Percentiles rank a stretch among this genome's conserved stretches.
Conservation (phyloP, 2,113 vertebrate genomes). For the Indri indri region DNA sequence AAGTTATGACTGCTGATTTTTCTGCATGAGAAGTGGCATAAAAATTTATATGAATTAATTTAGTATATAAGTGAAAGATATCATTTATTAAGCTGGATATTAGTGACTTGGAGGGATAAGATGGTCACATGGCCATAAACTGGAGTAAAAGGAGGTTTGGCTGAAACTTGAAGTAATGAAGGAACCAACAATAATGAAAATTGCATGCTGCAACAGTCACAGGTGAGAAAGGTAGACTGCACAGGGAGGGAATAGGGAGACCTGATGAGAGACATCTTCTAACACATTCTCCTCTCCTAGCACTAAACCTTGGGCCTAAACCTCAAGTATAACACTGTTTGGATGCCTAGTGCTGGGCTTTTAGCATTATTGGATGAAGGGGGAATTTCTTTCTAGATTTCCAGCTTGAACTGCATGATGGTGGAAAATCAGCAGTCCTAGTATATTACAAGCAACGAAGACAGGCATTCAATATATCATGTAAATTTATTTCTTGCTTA, state of each 20-base stretch:
- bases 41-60: neutral
- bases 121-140: neutral
- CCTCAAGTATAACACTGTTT: neutral
- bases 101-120: conserved; percentile 8
- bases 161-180: neutral
- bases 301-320: neutral
- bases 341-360: neutral
- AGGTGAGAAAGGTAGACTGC: neutral
- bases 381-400: neutral
- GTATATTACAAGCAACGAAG: neutral
- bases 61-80: neutral
- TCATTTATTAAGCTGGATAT: neutral
- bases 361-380: neutral
- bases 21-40: neutral
- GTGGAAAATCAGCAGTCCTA: neutral
- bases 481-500: neutral
- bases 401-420: neutral
- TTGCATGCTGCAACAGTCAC: neutral
- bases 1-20: conserved; percentile 16
- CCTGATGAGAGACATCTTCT: neutral
- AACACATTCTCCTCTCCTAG: neutral
- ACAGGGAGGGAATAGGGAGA: neutral
- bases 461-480: neutral
- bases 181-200: neutral
- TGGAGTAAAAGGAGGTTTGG: neutral